Base-by-base conservation (phyloP, 2,888 invertebrate species). In the Steinernema hermaphroditum region DNA sequence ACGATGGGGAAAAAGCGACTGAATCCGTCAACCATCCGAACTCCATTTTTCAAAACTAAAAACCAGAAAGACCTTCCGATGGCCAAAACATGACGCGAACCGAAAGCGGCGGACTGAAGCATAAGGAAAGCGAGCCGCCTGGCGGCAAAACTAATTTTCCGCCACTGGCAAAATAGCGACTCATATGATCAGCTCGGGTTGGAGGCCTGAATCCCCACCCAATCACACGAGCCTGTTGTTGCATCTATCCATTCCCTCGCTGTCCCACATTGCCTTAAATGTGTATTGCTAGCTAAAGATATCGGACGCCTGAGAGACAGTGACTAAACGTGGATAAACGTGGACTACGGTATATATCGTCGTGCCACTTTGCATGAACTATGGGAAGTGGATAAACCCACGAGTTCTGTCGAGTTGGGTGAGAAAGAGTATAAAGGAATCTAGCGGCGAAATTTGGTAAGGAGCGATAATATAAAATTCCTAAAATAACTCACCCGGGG, bases 131-230 rank as follows among this genome's bases (percentile, higher is more conserved):
- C 62, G 29, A 29, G 2, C 14, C 62, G 32, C 37, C 37, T 12
- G 54, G 14, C 32, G 62, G 62, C 62, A 62, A 62, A 62, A 62
- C 62, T 62, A 62, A 62, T 62, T 62, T 62, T 62, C 62, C 62
- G 62, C 29, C 29, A 62, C 19, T 34, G 1, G 62, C 32, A 62
- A 62, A 62, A 32, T 62, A 32, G 62, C 32, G 32, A 32, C 32
- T 62, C 32, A 6, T 14, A 9, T 32, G 62, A 32, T 54, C 54
- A 54, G 54, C 43, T 14, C 16, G 43, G 16, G 54, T 54, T 54
- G 27, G 27, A 14, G 54, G 54, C 54, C 54, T 24, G 22, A 16
- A 27, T 22, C 22, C 54, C 24, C 54, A 46, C 46, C 14, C n/a
- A n/a, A n/a, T n/a, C n/a, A n/a, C 2, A 46, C 16, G 16, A 16